Evolutionary conservation across 64 coral and sea anemone species (phyloP), one percentile per base, ranked within the genome.

Genomic region (Montipora cactus): DNA sequence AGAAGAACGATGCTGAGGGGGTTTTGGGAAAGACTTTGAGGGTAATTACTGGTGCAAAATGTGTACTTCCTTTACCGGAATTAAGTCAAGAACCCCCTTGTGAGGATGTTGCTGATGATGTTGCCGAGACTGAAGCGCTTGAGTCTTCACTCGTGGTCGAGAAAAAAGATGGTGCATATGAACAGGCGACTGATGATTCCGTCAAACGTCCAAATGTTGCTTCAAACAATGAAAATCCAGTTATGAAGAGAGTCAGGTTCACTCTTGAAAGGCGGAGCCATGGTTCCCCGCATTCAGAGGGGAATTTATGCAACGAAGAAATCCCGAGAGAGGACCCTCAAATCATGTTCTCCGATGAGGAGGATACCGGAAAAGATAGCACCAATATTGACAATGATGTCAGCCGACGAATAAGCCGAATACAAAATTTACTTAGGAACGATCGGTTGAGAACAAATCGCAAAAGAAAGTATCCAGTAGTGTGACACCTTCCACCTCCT

Each of bases 361-460:
- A 85, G 62, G 81, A 51, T 70, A 44, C 2, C 18, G 80, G 57
- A 47, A 64, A 46, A 14, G 58, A 67, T 6, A 18, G 13, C 15
- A 15, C 8, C 2, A 85, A 45, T 47, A 85, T 85, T 85, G 81
- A 85, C 19, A 7, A 85, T 59, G 81, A 84, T 70, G 81, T 84
- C 18, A 84, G 81, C 69, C 81, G 62, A 9, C 81, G 81, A n/a
- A 85, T 85, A 85, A 85, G 46, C 19, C 81, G 81, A 21, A 85
- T 85, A 69, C 81, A 85, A 47, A 85, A 70, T 85, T 70, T 85
- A 66, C 45, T 85, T 10, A 85, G 64, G 19, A 49, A 62, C 9
- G 81, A 85, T 85, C 81, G 81, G 10, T 70, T 85, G 64, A 85
- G 81, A 70, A 85, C 81, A 70, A 85, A 85, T 18, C 81, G 81